Evolutionary conservation across 2,888 invertebrate species (phyloP), one percentile per base, ranked within the genome.

Genomic region (Stegophylla sp.): DNA sequence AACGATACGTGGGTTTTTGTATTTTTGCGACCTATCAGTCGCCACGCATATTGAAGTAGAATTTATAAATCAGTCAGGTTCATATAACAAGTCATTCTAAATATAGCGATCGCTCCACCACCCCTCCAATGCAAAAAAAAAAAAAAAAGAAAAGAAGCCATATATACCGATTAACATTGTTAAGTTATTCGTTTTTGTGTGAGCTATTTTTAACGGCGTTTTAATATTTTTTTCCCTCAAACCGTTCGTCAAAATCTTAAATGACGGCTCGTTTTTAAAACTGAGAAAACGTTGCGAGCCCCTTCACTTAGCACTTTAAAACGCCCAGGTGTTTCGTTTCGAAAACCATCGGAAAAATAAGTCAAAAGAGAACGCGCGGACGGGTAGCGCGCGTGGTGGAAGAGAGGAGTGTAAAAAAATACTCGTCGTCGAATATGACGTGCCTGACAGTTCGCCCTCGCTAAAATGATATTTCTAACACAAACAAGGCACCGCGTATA

Each of bases 251-350:
- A 69, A 79, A 28, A 17, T 63, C 12, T 63, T 63, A 63, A 71
- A 61, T 71, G 79, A 79, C 79, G 79, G 67, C 15, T 61, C 67
- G 76, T 67, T 79, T 71, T 79, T 48, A 61, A 71, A 71, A 51
- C 56, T 43, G 9, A 59, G 66, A 79, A 79, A 79, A 71, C 79
- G 43, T n/a, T 23, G 45, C 28, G 59, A 61, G 77, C 56, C 26
- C 67, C 12, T 45, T 77, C 61, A 63, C 71, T 71, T 71, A 79
- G 79, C 79, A 71, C 79, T 79, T 79, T 71, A 79, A 77, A 71
- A 79, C 79, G 79, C 79, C 79, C 79, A 79, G 79, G 79, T 79
- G 79, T 79, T 79, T 79, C 69, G 71, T 79, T 71, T 79, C 79
- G 61, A 51, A 79, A 71, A 59, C 61, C 69, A 23, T 51, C 51